These are phyloP conservation scores for Sylvia borin DNA, from an alignment of 2,797 vertebrate species.

Conservation along the genomic window DNA sequence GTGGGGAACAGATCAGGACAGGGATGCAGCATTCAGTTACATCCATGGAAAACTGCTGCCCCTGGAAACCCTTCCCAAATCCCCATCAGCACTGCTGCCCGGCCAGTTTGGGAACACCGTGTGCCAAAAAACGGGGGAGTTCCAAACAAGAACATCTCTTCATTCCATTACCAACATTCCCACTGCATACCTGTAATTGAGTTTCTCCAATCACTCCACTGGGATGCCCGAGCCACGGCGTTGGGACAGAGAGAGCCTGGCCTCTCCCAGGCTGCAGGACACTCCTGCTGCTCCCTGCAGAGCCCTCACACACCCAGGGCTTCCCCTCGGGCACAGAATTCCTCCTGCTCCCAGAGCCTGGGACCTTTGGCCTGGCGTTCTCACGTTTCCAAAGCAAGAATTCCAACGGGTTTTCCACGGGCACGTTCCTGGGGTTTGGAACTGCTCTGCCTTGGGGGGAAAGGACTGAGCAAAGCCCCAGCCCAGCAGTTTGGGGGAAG, in stretches of 20 bases:
- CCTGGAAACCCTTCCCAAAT: conserved; percentile 4
- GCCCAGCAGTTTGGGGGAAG: conserved; percentile 55
- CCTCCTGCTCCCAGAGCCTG: conserved; percentile 65
- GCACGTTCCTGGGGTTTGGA: conserved; percentile 74
- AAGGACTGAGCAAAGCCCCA: conserved; percentile 46
- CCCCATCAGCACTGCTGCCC: background rate
- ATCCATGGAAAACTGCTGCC: background rate
- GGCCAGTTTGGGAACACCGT: background rate
- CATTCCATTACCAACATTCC: conserved; percentile 49
- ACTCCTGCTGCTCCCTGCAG: conserved; percentile 36
- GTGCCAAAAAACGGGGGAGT: conserved; percentile 63
- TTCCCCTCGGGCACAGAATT: conserved; percentile 65
- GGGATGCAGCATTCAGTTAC: background rate
- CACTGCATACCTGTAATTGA: conserved; percentile 83
- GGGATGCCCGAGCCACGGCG: conserved; percentile 68
- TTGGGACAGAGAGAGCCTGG: conserved; percentile 41
- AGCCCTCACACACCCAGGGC: conserved; percentile 50
- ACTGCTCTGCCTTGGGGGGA: conserved; percentile 65
- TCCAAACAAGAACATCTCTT: conserved; percentile 72
- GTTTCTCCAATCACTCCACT: conserved; percentile 74
- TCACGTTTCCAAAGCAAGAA: conserved; percentile 53
- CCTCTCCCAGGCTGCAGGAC: conserved; percentile 43
- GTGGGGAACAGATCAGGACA: background rate
- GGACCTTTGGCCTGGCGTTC: conserved; percentile 59
- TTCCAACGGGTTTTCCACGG: conserved; percentile 53